Conservation (phyloP, 2,888 invertebrate genomes). For the Hoplodrina ambigua region DNA sequence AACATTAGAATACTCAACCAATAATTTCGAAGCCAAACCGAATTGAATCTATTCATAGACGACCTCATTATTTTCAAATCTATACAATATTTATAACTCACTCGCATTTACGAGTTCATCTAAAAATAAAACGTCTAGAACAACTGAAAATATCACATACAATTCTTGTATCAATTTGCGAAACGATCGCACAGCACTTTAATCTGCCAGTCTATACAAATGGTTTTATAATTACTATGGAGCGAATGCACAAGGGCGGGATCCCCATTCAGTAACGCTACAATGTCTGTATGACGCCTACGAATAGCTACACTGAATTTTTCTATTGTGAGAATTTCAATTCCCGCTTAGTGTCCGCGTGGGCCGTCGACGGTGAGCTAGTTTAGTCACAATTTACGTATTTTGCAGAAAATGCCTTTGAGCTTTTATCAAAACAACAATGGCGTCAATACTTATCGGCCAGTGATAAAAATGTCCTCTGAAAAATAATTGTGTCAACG, state of each 20-base stretch:
- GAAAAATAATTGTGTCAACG: slow-evolving; percentile 68
- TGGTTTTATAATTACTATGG: slow-evolving; percentile 55
- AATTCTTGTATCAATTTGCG: slow-evolving; percentile 21
- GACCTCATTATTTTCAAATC: slow-evolving; percentile 25
- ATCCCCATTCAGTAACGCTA: slow-evolving; percentile 44
- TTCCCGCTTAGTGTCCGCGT: slow-evolving; percentile 33
- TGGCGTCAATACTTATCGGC: slow-evolving; percentile 67
- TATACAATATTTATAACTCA: slow-evolving; percentile 11
- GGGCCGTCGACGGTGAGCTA: slow-evolving; percentile 23
- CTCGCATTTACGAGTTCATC: slow-evolving; percentile 12
- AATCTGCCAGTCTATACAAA: slow-evolving; percentile 44
- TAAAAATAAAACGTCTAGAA: slow-evolving; percentile 15
- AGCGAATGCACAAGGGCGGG: slow-evolving; percentile 31
- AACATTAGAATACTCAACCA: not conserved
- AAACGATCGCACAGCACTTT: slow-evolving; percentile 26
- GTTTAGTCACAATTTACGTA: slow-evolving; percentile 31
- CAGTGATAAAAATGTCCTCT: slow-evolving; percentile 70
- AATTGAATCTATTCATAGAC: slow-evolving; percentile 12
- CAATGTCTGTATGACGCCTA: slow-evolving; percentile 54
- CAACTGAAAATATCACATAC: slow-evolving; percentile 12
- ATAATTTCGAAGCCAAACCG: slow-evolving; percentile 21
- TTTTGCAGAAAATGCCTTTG: slow-evolving; percentile 59
- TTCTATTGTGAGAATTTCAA: slow-evolving; percentile 53
- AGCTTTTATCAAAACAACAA: slow-evolving; percentile 69
- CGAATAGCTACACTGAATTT: slow-evolving; percentile 33